Conservation (phyloP, 2,113 vertebrate species). For the Gorsachius goisagi region DNA sequence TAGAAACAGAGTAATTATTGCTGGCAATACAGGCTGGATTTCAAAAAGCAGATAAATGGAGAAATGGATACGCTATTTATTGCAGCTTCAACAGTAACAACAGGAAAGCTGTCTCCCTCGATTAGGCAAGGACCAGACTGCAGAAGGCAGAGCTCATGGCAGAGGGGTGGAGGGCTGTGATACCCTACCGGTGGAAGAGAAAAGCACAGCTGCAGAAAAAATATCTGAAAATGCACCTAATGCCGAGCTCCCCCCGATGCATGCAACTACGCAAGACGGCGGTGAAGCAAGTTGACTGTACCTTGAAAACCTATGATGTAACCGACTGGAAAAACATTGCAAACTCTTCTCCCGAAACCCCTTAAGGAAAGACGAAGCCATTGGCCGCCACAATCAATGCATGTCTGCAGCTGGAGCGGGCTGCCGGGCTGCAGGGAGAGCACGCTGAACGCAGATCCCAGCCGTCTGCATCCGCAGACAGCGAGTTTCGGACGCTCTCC, state of each 20-base stretch:
- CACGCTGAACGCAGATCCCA: neutral
- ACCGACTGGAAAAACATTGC: neutral
- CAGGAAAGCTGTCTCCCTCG: conserved; percentile 41
- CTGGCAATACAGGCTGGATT: conserved; percentile 43
- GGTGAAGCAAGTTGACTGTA: neutral
- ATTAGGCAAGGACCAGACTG: conserved; percentile 28
- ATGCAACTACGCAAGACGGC: fast-evolving
- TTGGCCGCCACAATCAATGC: neutral
- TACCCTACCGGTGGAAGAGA: neutral
- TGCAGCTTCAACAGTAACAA: conserved; percentile 22
- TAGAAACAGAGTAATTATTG: conserved; percentile 64
- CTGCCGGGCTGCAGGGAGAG: neutral
- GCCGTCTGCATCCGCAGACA: fast-evolving
- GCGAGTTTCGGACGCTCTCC: neutral
- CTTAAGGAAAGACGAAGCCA: neutral
- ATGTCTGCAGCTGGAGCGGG: neutral
- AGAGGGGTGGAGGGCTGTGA: neutral
- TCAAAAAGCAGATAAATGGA: conserved; percentile 60
- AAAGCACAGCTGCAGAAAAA: neutral
- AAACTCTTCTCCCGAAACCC: neutral
- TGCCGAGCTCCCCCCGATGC: neutral
- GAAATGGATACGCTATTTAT: conserved; percentile 61
- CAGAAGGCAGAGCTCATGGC: conserved; percentile 21
- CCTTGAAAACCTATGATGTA: neutral
- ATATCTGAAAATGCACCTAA: neutral